Evolutionary conservation across 2,888 invertebrate species (phyloP), one percentile per base, ranked within the genome.

Genomic region (Rapana venosa): DNA sequence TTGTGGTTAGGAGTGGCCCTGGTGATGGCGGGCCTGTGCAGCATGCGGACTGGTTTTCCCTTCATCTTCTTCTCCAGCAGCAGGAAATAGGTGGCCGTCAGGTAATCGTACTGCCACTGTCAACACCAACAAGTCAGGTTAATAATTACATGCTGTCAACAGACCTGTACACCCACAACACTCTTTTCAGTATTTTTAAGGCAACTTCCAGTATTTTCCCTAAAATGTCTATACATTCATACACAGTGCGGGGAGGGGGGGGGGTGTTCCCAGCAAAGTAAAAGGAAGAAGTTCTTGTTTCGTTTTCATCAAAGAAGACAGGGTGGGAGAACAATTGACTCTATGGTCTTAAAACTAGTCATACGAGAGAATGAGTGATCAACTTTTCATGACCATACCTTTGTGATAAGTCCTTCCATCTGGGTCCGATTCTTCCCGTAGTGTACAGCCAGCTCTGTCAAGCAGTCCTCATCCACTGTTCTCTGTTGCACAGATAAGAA

Each of bases 11-110:
- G 91, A 56, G 91, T 92, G 77, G 87, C 90, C 20, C 81, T 87
- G 81, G 89, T 90, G 74, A 88, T 84, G 32, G 90, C 58, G 8
- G 91, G 91, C 87, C 93, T 93, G 36, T 93, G 93, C 89, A 95
- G 91, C 66, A 95, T 90, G 58, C 95, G 91, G 0, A 95, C 94
- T 35, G 97, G 97, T 90, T 96, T 96, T 4, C 97, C 97, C 90
- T 96, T 96, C 92, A 96, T 96, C 95, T 97, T 97, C 93, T 97
- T 97, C 89, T 97, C 96, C 58, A 97, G 94, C 87, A 98, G 96
- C 77, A 98, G 95, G 92, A 97, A 97, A 96, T 98, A 98, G 0
- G 98, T 98, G 5, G 98, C 97, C 0, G 97, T 97, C 94, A 97
- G 96, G 95, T 98, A 97, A 96, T 98, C 97, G 94, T 97, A 97